Base-by-base conservation (phyloP, 2,113 vertebrate species). In the Lycocorax pyrrhopterus region DNA sequence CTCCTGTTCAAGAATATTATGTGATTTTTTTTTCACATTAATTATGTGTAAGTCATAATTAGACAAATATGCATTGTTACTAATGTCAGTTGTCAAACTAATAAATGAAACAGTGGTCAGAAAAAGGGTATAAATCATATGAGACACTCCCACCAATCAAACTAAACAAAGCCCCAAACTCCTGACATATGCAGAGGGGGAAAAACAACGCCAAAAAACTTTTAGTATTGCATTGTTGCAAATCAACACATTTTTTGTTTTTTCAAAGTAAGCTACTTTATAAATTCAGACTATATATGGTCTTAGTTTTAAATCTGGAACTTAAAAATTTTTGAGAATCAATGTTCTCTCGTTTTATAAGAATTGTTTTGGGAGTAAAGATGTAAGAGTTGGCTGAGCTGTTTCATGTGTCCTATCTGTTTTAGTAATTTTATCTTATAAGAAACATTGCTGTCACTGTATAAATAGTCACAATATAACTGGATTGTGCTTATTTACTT, bases 171-270 rank as follows among this genome's bases (percentile, higher is more conserved):
- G 19, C 8, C 37, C 26, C 17, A 17, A 72, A 51, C 12, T 59
- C 22, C 6, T 49, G 55, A 55, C 9, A 17, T 39, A 39, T 10
- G 10, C 0, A 0, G 13, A n/a, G n/a, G n/a, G n/a, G n/a, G n/a
- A n/a, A n/a, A n/a, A n/a, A n/a, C n/a, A n/a, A n/a, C n/a, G n/a
- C n/a, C 4, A 14, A 32, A 75, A 66, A 32, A 2, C 5, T 19
- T 47, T 47, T 9, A 27, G 7, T 52, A 35, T 49, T 35, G 12
- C 18, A 32, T 13, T 44, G 26, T 13, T 89, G 27, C 32, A 71
- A 58, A 44, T 53, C 1, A 77, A 18, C 16, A 27, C 5, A 0
- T 47, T 39, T 41, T 55, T 17, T 7, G 1, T 39, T 51, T n/a
- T 62, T 44, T 8, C 5, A 30, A 78, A 71, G 23, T 9, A 81